These are phyloP conservation scores for Callaeas wilsoni DNA, from an alignment of 2,113 vertebrate genomes.

Conservation along the genomic window DNA sequence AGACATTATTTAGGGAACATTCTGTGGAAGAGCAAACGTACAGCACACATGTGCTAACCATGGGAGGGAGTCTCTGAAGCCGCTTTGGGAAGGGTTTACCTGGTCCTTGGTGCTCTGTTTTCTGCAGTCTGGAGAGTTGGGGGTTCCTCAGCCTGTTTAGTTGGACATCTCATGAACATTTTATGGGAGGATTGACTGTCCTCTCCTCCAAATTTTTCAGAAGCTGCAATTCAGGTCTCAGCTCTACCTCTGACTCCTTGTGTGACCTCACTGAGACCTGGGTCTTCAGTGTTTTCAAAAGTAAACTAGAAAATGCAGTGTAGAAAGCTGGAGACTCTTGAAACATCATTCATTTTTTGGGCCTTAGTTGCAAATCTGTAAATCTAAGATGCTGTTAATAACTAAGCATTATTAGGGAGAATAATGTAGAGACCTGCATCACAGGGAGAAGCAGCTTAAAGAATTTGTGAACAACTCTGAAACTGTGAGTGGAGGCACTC, in stretches of 20 bases:
- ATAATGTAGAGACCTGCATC: no score
- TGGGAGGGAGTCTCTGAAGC: neutral
- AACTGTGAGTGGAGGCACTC: neutral
- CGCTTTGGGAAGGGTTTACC: neutral
- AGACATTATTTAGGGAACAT: neutral
- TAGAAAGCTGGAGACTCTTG: neutral
- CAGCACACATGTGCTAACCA: neutral
- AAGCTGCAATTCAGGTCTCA: neutral
- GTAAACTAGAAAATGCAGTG: neutral
- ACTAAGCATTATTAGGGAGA: no score
- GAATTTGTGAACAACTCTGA: neutral
- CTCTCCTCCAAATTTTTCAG: neutral
- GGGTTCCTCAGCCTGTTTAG: neutral
- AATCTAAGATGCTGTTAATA: neutral
- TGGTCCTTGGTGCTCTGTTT: neutral
- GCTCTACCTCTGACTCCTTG: neutral
- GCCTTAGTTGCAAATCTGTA: neutral
- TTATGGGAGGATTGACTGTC: neutral
- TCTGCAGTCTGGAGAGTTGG: neutral
- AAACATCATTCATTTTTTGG: neutral
- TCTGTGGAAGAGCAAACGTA: neutral
- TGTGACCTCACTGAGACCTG: neutral
- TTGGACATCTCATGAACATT: no score
- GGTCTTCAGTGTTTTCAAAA: neutral
- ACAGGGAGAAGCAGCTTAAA: neutral